Percentiles rank a stretch among this genome's conserved stretches.
Evolutionary conservation across 2,797 vertebrate species (phyloP).

Genomic region (Xiphophorus birchmanni): DNA sequence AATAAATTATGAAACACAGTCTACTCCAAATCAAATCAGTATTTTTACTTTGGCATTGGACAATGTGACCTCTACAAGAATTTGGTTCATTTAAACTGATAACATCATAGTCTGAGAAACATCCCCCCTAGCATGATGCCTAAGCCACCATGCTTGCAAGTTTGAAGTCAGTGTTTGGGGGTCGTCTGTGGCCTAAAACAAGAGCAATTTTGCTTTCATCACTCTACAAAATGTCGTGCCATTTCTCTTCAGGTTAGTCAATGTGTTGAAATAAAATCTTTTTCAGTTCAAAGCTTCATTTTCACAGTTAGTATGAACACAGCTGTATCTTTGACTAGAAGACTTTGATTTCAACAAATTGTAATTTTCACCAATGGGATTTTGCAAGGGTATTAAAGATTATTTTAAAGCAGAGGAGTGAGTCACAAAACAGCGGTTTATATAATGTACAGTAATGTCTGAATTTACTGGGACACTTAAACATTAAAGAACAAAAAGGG

Average conservation of each 20-base stretch:
- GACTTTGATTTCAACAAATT: not conserved
- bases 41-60: not conserved
- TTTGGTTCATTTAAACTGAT: not conserved
- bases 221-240: not conserved
- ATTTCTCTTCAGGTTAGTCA: not conserved
- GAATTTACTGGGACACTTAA: constrained; percentile 49
- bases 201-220: not conserved
- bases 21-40: not conserved
- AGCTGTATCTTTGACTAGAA: not conserved
- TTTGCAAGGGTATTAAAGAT: not conserved
- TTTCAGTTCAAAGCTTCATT: not conserved
- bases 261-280: not conserved
- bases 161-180: not conserved
- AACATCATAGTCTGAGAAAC: not conserved
- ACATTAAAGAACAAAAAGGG: constrained; percentile 55
- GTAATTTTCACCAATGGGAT: not conserved
- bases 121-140: not conserved
- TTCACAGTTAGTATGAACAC: not conserved
- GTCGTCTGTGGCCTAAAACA: not conserved
- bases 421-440: constrained; percentile 25
- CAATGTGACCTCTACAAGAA: not conserved
- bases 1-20: not conserved
- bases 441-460: constrained; percentile 11
- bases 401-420: not conserved
- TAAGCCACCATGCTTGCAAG: not conserved